Base-by-base conservation (phyloP, 2,888 invertebrate species). In the Trissonchulus sp. region DNA sequence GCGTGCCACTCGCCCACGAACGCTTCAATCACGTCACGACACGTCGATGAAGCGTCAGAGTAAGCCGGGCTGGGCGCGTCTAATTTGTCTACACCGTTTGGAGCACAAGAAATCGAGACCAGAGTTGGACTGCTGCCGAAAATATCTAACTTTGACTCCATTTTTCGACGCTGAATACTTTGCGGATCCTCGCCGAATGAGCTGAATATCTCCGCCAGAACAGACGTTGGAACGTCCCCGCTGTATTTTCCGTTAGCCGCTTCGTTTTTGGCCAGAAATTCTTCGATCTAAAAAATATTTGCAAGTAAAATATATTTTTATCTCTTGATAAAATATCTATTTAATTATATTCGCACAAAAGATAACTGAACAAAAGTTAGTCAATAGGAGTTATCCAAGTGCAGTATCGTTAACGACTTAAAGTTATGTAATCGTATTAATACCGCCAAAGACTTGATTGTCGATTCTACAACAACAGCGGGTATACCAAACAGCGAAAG, bases 61-160 rank as follows among this genome's bases (percentile, higher is more conserved):
- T 15, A 23, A 23, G 48, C 48, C 48, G 48, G 48, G 23, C 48
- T 48, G 48, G 48, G 8, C 48, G 48, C 8, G 48, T 48, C 48
- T 23, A 48, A 15, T 23, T 48, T 48, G 48, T 23, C 48, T 48
- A 48, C 8, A 48, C 48, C 48, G 23, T 23, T 23, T 15, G 48
- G 48, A 8, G 48, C 48, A 8, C 8, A 23, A 48, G 8, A 15
- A 8, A 48, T 8, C 8, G 48, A 48, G 48, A 23, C 8, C 8
- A 8, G 8, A 23, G 48, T 48, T 8, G 48, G 48, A 23, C 8
- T 8, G 8, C 8, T 48, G 48, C 48, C 48, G 48, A 8, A 8
- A 23, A 48, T 48, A 34, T 81, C 80, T 80, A 83, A 79, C 76
- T 82, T 82, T 36, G 81, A 80, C 72, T 83, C 82, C 79, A 83